Evolutionary conservation across 2,888 invertebrate genomes (phyloP).

Genomic region (Callosobruchus maculatus): DNA sequence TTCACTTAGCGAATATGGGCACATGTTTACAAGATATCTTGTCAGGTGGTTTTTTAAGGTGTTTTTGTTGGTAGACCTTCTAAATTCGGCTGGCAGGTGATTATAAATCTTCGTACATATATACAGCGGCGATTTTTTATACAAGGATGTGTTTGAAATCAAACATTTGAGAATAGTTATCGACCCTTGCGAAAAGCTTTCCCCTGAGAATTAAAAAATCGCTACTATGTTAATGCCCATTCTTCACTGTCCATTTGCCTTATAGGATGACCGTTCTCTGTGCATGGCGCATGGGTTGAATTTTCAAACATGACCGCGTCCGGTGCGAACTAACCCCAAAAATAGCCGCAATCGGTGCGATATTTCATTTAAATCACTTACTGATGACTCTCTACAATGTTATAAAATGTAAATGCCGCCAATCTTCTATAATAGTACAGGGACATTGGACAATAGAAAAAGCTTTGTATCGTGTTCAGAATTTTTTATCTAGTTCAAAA

Average conservation of each 20-base stretch:
- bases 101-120: no score
- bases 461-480: no score
- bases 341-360: conserved; percentile 12
- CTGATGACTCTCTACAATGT: conserved; percentile 46
- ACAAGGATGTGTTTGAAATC: no score
- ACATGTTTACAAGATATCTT: no score
- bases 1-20: no score
- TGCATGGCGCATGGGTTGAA: neutral
- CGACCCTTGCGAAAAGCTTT: neutral
- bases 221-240: neutral
- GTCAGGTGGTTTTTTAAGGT: no score
- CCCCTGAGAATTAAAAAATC: neutral
- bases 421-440: conserved; percentile 24
- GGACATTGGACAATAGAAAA: neutral
- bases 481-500: no score
- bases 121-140: no score
- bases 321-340: neutral
- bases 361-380: conserved; percentile 43
- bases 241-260: neutral
- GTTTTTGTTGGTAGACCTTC: no score
- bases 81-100: no score
- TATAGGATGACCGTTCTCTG: neutral
- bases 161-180: neutral
- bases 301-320: neutral
- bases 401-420: conserved; percentile 45